These are phyloP conservation scores for Diarsia dahlii DNA, from an alignment of 2,888 invertebrate species.

Conservation along the genomic window DNA sequence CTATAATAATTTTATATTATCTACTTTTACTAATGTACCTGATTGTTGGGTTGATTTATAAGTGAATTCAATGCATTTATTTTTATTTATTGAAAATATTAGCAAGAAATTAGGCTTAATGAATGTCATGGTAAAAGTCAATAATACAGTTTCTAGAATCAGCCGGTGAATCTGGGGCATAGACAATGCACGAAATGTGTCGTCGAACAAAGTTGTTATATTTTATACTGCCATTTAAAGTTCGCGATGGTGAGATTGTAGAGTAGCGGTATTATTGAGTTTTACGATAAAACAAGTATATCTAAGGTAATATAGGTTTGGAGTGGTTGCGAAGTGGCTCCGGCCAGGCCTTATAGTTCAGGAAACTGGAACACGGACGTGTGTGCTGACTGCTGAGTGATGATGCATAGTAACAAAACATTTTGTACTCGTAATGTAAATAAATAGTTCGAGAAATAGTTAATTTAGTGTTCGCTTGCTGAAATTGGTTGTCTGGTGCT, in stretches of 20 bases:
- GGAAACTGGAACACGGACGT: slow-evolving; percentile 71
- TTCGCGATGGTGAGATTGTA: slow-evolving; percentile 16
- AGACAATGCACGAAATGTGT: slow-evolving; percentile 2
- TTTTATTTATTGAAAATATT: slow-evolving; percentile 44
- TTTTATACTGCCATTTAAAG: slow-evolving; percentile 28
- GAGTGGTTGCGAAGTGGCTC: slow-evolving; percentile 77
- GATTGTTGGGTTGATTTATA: slow-evolving; percentile 63
- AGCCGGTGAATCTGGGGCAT: neutral
- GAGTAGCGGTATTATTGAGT: slow-evolving; percentile 40
- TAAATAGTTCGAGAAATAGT: slow-evolving; percentile 66
- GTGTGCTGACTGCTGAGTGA: slow-evolving; percentile 54
- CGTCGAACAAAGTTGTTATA: slow-evolving; percentile 30
- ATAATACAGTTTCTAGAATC: slow-evolving; percentile 41
- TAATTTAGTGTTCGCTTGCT: slow-evolving; percentile 74
- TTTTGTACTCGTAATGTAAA: slow-evolving; percentile 79
- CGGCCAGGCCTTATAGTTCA: slow-evolving; percentile 83
- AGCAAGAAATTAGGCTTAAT: slow-evolving; percentile 52
- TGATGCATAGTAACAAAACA: slow-evolving; percentile 67
- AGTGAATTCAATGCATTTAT: slow-evolving; percentile 48
- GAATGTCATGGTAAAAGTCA: slow-evolving; percentile 44
- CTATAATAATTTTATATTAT: slow-evolving; percentile 57
- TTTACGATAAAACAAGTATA: slow-evolving; percentile 56
- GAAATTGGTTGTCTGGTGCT: slow-evolving; percentile 62
- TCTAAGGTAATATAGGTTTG: slow-evolving; percentile 61
- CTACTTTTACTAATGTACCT: slow-evolving; percentile 63